Evolutionary conservation across 2,888 invertebrate genomes (phyloP).

Genomic region (Epicampocera succincta): DNA sequence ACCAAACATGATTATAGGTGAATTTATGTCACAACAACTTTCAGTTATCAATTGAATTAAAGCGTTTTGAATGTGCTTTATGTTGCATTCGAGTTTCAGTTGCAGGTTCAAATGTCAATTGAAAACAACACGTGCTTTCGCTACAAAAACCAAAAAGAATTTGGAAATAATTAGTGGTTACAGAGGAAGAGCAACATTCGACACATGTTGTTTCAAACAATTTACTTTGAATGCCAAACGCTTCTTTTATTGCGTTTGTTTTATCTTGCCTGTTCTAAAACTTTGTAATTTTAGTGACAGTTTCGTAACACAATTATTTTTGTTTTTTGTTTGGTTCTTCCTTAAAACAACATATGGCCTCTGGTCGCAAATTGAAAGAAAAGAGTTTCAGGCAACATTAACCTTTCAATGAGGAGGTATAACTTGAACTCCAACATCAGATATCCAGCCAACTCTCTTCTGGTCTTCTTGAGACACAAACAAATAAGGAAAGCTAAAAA

Average conservation of each 20-base stretch:
- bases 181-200: not conserved
- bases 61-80: too few relatives aligned
- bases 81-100: too few relatives aligned
- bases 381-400: conserved; percentile 32
- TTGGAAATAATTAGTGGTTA: conserved; percentile 55
- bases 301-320: conserved; percentile 42
- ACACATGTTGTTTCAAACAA: conserved; percentile 34
- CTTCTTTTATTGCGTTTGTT: conserved; percentile 10
- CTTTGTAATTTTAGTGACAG: conserved; percentile 56
- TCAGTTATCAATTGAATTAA: too few relatives aligned
- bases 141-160: not conserved
- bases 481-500: not conserved
- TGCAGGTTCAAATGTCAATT: not conserved
- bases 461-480: conserved; percentile 2
- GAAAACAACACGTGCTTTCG: conserved; percentile 4
- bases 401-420: conserved; percentile 31
- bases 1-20: too few relatives aligned
- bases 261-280: not conserved
- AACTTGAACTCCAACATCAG: conserved; percentile 16
- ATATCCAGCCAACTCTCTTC: conserved; percentile 7
- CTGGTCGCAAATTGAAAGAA: conserved; percentile 4
- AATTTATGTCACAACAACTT: too few relatives aligned
- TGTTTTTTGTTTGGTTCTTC: not conserved
- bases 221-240: conserved; percentile 26
- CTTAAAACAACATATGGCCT: conserved; percentile 39